A percentile compares a stretch with the other conserved stretches of the same genome.
phyloP scores from a whole-genome alignment of 2,797 vertebrate species.

The Rhyacichthys aspro region DNA sequence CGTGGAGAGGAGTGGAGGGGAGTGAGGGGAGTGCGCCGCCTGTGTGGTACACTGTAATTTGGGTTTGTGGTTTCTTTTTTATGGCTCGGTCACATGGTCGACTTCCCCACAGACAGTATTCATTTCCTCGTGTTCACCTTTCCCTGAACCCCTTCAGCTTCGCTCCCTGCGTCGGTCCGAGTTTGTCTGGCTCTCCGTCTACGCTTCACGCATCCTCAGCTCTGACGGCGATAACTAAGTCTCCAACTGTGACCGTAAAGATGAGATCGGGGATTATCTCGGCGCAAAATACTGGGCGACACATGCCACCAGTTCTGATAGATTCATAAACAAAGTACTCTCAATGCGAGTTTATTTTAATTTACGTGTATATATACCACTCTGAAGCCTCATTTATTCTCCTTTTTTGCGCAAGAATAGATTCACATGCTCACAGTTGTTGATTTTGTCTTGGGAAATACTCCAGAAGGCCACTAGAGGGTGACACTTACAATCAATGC shows the following conservation, averaged over 20 bases:
- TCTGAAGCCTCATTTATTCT: too few species aligned
- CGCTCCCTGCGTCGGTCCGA: conserved; percentile 41
- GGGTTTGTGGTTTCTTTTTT: conserved; percentile 69
- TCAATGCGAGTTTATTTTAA: too few species aligned
- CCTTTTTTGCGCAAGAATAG: too few species aligned
- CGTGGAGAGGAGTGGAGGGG: conserved; percentile 17
- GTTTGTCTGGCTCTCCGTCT: conserved; percentile 35
- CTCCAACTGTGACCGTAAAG: conserved; percentile 32
- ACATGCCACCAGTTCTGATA: too few species aligned
- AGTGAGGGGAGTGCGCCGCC: conserved; percentile 34
- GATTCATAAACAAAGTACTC: too few species aligned
- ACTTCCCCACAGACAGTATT: conserved; percentile 76
- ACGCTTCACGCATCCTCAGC: conserved; percentile 21
- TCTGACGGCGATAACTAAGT: conserved; percentile 34
- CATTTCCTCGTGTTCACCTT: conserved; percentile 83
- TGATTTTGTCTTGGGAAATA: too few species aligned
- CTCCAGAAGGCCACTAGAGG: too few species aligned
- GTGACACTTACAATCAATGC: too few species aligned
- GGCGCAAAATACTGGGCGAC: not conserved
- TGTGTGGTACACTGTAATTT: conserved; percentile 63
- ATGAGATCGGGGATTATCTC: conserved; percentile 7
- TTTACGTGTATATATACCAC: too few species aligned
- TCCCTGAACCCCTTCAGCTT: conserved; percentile 73
- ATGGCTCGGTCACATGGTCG: conserved; percentile 69
- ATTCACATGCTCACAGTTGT: too few species aligned